Percentiles rank a stretch among this genome's conserved stretches.
Conservation (phyloP, 2,797 vertebrate genomes). For the Botia almorhae region DNA sequence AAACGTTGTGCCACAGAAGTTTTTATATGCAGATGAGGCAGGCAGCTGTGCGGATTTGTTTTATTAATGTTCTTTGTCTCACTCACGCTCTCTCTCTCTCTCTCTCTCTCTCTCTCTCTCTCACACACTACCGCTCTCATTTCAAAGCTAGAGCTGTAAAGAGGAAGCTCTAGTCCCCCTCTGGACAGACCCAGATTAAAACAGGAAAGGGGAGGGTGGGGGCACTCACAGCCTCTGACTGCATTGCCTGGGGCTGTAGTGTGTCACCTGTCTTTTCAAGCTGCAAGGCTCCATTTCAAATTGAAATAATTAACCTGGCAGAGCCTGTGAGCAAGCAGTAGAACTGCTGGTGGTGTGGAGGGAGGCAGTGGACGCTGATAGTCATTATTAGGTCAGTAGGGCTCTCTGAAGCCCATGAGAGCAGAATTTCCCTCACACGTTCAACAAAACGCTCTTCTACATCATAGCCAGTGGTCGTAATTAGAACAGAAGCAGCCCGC, state of each 20-base stretch:
- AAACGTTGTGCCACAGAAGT: background rate
- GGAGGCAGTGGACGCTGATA: background rate
- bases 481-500: conserved; percentile 29
- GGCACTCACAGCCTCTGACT: conserved; percentile 34
- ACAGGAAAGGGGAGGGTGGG: background rate
- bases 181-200: conserved; percentile 37
- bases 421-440: conserved; percentile 10
- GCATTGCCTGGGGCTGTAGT: conserved; percentile 33
- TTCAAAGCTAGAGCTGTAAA: conserved; percentile 50
- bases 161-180: conserved; percentile 32
- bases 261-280: conserved; percentile 38
- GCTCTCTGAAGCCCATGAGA: conserved; percentile 16
- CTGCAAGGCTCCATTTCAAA: conserved; percentile 34
- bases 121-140: conserved; percentile 42
- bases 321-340: background rate
- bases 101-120: too few species aligned
- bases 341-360: conserved; percentile 6
- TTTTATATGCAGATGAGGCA: conserved; percentile 48
- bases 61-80: conserved; percentile 42
- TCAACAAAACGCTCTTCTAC: conserved; percentile 8
- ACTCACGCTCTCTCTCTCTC: background rate
- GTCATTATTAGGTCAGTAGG: conserved; percentile 53
- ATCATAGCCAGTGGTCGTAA: conserved; percentile 33
- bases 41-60: conserved; percentile 53
- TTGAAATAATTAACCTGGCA: conserved; percentile 49